Conservation (phyloP, 2,888 invertebrate genomes). For the Helicoverpa assulta region DNA sequence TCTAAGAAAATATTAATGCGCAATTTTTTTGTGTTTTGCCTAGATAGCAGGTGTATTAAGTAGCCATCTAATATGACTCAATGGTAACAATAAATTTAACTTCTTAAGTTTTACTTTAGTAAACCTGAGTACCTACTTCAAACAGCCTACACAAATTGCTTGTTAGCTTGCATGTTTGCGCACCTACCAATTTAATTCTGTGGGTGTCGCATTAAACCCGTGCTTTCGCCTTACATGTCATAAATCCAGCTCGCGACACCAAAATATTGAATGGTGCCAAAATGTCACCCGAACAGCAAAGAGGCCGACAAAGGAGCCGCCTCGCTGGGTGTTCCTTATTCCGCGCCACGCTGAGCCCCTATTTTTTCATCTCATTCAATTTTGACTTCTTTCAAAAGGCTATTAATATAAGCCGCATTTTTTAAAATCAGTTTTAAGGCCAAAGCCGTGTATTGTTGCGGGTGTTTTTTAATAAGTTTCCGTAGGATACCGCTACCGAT, state of each 20-base stretch:
- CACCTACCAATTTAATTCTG: constrained; percentile 61
- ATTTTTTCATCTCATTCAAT: constrained; percentile 90
- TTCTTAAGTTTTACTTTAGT: neutral
- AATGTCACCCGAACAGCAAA: constrained; percentile 88
- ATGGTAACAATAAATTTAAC: neutral
- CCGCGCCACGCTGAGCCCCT: constrained; percentile 84
- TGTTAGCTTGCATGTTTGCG: constrained; percentile 45
- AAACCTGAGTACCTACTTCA: neutral
- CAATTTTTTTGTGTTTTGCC: neutral
- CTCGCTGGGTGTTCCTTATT: constrained; percentile 88
- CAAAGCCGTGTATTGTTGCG: constrained; percentile 86
- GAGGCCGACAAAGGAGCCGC: constrained; percentile 87
- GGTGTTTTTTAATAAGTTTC: constrained; percentile 89
- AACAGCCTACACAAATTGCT: constrained; percentile 22
- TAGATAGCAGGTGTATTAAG: neutral
- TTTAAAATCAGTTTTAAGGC: constrained; percentile 87
- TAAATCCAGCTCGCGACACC: constrained; percentile 89
- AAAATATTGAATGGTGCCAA: constrained; percentile 90
- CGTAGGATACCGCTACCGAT: constrained; percentile 90
- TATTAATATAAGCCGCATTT: constrained; percentile 90
- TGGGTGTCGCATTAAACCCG: constrained; percentile 69
- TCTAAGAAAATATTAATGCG: neutral
- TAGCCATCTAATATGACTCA: neutral
- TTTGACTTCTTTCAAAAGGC: constrained; percentile 90
- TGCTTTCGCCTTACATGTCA: constrained; percentile 83